Conservation (phyloP, 2,113 vertebrate species). For the Leucoraja erinaceus region DNA sequence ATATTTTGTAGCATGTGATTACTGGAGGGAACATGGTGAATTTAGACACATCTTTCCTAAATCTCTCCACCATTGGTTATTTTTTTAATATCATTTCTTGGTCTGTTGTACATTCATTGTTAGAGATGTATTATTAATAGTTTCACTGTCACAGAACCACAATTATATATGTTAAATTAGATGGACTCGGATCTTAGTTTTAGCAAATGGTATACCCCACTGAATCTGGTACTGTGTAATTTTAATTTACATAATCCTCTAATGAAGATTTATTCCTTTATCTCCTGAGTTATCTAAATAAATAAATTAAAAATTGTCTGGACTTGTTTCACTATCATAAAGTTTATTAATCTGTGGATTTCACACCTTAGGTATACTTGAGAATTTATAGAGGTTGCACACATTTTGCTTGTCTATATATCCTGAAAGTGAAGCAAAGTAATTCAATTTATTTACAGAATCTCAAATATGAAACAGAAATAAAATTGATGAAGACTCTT, state of each 20-base stretch:
- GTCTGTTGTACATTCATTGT: neutral
- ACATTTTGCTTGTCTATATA: neutral
- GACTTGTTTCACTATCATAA: neutral
- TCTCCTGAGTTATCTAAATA: neutral
- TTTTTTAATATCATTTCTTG: neutral
- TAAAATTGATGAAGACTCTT: too few relatives aligned
- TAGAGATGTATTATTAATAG: neutral
- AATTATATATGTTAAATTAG: neutral
- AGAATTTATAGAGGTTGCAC: neutral
- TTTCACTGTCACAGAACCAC: neutral
- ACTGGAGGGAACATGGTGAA: neutral
- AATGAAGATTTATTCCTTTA: neutral
- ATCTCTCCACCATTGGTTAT: neutral
- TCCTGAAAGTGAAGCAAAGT: neutral
- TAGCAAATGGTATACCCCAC: neutral
- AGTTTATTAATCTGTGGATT: neutral
- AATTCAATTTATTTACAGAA: neutral
- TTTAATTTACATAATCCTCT: neutral
- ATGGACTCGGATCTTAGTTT: neutral
- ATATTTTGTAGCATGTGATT: neutral
- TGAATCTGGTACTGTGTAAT: neutral
- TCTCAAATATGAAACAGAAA: too few relatives aligned
- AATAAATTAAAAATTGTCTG: neutral
- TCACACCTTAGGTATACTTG: neutral
- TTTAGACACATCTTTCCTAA: neutral